Base-by-base conservation (phyloP, 2,797 vertebrate genomes). In the Karalla daura region DNA sequence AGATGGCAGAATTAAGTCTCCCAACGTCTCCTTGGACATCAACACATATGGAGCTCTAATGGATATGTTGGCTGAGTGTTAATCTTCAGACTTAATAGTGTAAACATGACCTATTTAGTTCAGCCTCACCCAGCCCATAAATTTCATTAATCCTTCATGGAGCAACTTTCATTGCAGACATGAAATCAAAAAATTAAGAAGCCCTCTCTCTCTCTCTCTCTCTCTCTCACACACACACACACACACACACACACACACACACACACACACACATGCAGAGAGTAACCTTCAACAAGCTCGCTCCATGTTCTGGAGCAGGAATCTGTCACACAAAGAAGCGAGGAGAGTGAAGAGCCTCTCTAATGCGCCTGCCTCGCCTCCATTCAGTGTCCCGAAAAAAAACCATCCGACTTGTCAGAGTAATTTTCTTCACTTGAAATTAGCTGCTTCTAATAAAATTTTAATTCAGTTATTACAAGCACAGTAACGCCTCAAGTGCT, bases 401-500 rank as follows among this genome's bases (percentile, higher is more conserved):
- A 70, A 70, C 50, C 72, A 55, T 72, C 40, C 27, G 35, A 76
- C 62, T 77, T 80, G 85, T 87, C 85, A 80, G 74, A 78, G 67
- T 78, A 65, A 81, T 84, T 85, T 84, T 78, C 81, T 65, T 75
- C 79, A 62, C 70, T 86, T 74, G 67, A 86, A 88, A 88, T 87
- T 83, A 88, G 88, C 72, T 64, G 74, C 85, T 81, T 78, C 79
- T 88, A 88, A 89, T 89, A 86, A 85, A 89, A 89, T 18, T 83
- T 80, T 89, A 86, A 89, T 88, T 88, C 73, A 67, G 86, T 89
- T 88, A 86, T 88, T 88, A 86, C 83, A 81, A 81, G 88, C 65
- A 33, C 62, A 76, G 77, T 36, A 54, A 83, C 77, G 79, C 88
- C 85, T 86, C 58, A 30, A 87, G 86, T 77, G 78, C 67, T 68